Evolutionary conservation across 2,113 vertebrate species (phyloP).

Genomic region (Seriola dumerili): DNA sequence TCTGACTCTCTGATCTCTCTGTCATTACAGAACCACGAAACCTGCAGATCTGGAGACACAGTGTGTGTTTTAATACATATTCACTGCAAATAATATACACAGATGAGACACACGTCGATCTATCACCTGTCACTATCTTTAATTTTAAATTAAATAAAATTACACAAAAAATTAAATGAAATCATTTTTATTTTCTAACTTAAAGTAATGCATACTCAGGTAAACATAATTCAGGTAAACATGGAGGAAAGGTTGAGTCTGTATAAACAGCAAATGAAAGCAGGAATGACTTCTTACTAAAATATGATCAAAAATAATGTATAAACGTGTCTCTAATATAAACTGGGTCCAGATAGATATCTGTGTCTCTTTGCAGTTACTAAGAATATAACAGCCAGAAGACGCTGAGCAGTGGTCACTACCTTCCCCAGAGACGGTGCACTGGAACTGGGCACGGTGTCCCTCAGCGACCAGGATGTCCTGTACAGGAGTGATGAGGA

Average conservation of each 20-base stretch:
- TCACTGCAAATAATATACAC: not conserved
- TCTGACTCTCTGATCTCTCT: slow-evolving; percentile 92
- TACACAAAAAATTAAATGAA: too few species aligned
- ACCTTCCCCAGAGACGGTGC: slow-evolving; percentile 94
- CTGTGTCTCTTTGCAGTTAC: not conserved
- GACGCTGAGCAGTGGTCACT: not conserved
- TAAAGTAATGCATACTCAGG: too few species aligned
- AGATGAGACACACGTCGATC: not conserved
- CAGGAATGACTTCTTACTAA: too few species aligned
- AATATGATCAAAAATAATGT: not conserved
- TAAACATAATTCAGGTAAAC: not conserved
- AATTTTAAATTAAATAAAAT: too few species aligned
- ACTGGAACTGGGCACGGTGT: slow-evolving; percentile 89
- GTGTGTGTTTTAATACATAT: not conserved
- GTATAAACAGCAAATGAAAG: not conserved
- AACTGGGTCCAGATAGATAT: not conserved
- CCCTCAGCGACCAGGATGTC: slow-evolving; percentile 88
- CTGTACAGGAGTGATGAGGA: slow-evolving; percentile 86
- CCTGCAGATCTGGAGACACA: slow-evolving; percentile 87
- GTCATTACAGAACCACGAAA: slow-evolving; percentile 92
- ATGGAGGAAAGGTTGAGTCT: not conserved
- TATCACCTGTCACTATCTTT: not conserved
- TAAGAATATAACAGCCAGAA: not conserved
- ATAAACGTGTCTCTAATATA: not conserved
- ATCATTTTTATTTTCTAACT: too few species aligned